phyloP scores from a whole-genome alignment of 1,140 invertebrate species.

The Philaenus spumarius region DNA sequence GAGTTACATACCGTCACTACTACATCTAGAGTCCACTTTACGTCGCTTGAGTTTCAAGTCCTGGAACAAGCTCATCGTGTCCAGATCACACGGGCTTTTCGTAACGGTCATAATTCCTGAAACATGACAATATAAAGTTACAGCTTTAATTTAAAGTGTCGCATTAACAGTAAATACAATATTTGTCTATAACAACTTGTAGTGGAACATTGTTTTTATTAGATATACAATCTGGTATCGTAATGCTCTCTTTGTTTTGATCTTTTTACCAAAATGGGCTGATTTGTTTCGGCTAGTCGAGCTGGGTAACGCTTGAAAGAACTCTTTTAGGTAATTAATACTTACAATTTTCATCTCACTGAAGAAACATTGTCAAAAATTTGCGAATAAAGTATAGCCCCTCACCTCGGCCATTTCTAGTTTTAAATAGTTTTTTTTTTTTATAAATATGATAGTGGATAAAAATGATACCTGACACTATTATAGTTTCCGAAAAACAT shows the following conservation, averaged over 20 bases:
- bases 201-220: not conserved
- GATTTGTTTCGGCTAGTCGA: not conserved
- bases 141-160: not conserved
- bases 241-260: not conserved
- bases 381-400: no score
- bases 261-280: not conserved
- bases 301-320: no score
- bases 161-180: not conserved
- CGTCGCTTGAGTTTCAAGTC: constrained; percentile 95
- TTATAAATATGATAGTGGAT: no score
- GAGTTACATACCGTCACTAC: constrained; percentile 84
- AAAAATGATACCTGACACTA: no score
- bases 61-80: constrained; percentile 98
- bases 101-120: constrained; percentile 96
- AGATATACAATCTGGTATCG: not conserved
- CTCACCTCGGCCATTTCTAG: no score
- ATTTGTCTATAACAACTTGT: not conserved
- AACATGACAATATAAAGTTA: constrained; percentile 38
- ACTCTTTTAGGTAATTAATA: no score
- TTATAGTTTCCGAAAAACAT: no score
- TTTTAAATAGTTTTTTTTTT: no score
- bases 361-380: no score
- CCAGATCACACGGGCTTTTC: constrained; percentile 87
- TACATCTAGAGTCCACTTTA: constrained; percentile 93
- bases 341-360: no score